phyloP scores from a whole-genome alignment of 2,888 invertebrate genomes.

The Parasteatoda lunata region DNA sequence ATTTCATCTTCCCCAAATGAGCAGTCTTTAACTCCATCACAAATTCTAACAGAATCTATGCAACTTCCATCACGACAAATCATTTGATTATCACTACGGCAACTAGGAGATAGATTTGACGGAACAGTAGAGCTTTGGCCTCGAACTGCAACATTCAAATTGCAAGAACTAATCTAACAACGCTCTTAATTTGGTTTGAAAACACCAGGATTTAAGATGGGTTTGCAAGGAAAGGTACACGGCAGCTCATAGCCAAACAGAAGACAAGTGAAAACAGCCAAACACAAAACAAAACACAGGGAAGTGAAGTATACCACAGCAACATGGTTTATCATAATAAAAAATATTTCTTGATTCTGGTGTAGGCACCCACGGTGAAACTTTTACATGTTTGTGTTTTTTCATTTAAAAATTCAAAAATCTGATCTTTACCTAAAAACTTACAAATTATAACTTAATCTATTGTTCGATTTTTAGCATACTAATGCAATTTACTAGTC shows the following conservation, averaged over 20 bases:
- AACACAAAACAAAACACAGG: not conserved
- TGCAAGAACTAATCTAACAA: not conserved
- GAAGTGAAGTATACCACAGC: not conserved
- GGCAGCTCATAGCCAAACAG: not conserved
- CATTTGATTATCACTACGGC: constrained; percentile 67
- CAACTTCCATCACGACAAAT: constrained; percentile 70
- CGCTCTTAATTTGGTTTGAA: no score
- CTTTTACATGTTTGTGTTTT: no score
- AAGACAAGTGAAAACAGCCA: not conserved
- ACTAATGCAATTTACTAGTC: no score
- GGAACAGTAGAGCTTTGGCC: constrained; percentile 18
- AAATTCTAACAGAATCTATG: constrained; percentile 65
- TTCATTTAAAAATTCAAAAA: no score
- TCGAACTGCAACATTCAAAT: constrained; percentile 17
- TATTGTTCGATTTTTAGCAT: no score
- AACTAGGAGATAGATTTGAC: constrained; percentile 22
- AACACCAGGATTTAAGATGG: no score
- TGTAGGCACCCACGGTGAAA: no score
- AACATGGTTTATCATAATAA: no score
- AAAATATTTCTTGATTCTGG: no score
- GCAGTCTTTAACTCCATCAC: constrained; percentile 70
- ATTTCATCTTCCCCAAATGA: constrained; percentile 70
- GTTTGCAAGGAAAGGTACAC: not conserved
- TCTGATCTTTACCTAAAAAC: no score
- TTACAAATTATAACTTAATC: no score